A percentile compares a stretch with the other conserved stretches of the same genome.
Evolutionary conservation across 1,140 invertebrate species (phyloP).

Genomic region (Megalopta genalis): DNA sequence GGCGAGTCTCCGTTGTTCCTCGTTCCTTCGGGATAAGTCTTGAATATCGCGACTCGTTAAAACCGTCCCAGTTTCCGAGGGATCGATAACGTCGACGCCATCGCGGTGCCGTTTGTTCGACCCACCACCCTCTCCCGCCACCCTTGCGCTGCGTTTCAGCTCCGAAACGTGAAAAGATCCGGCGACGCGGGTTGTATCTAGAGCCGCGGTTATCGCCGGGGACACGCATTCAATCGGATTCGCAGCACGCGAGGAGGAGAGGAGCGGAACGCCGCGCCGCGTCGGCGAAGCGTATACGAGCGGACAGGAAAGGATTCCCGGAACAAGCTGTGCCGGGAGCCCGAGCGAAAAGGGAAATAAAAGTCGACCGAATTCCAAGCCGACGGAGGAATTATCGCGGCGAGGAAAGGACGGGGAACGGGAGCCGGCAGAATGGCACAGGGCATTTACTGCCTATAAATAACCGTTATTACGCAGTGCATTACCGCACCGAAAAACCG

Average conservation of each 20-base stretch:
- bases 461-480: constrained; percentile 55
- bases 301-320: background rate
- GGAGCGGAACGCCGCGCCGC: too few relatives aligned
- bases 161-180: background rate
- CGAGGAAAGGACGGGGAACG: constrained; percentile 17
- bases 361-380: constrained; percentile 43
- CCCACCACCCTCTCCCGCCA: background rate
- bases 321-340: background rate
- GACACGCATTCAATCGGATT: background rate
- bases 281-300: background rate
- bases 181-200: too few relatives aligned
- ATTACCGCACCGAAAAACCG: constrained; percentile 48
- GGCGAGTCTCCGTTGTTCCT: background rate
- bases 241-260: background rate
- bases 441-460: constrained; percentile 55
- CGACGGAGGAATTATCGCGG: constrained; percentile 43
- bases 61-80: constrained; percentile 4
- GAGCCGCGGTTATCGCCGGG: too few relatives aligned
- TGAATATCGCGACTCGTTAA: constrained; percentile 16
- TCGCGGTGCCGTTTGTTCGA: background rate
- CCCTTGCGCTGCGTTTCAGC: background rate
- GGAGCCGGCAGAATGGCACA: constrained; percentile 23
- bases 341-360: constrained; percentile 8
- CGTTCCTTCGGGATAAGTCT: background rate
- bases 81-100: constrained; percentile 7